Evolutionary conservation across 2,797 vertebrate genomes (phyloP), one percentile per base, ranked within the genome.

Genomic region (Antennarius maculatus): DNA sequence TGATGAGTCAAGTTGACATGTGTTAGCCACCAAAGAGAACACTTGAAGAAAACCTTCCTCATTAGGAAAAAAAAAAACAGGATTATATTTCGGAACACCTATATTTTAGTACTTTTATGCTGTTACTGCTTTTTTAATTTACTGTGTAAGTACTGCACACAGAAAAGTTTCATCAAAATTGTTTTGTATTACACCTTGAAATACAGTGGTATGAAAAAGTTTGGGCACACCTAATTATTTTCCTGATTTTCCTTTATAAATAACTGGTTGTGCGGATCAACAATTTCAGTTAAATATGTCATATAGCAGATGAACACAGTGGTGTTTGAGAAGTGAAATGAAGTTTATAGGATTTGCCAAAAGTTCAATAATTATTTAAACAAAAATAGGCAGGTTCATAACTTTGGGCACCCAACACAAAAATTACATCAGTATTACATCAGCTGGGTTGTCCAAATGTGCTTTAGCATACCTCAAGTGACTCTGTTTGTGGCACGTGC

Each of bases 11-110:
- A 74, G 55, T 73, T 2, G 3, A n/a, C 59, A 31, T 54, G 67
- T 67, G 49, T 72, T 63, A 54, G 71, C 69, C 82, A 76, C 81
- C 86, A 86, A 89, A 86, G 81, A 84, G 72, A 83, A 77, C 84
- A 77, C 81, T 85, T 83, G 58, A 49, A 57, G 31, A 69, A 58
- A 67, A 46, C 65, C 23, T 64, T 61, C 65, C n/a, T 51, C 28
- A 62, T 66, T 10, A 39, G 41, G 72, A 60, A 52, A 69, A 53
- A 52, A 69, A 53, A 54, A 74, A 51, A 70, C 27, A 31, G 70
- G 58, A 51, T 63, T 34, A 7, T 78, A 34, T 79, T 61, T 68
- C 69, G 12, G 50, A 41, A 68, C 49, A 39, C 14, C 67, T 78
- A 48, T 16, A 54, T 61, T 72, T 71, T 66, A 13, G 52, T 71